These are phyloP conservation scores for Cyphomyrus discorhynchus DNA, from an alignment of 2,113 vertebrate genomes.

Conservation along the genomic window DNA sequence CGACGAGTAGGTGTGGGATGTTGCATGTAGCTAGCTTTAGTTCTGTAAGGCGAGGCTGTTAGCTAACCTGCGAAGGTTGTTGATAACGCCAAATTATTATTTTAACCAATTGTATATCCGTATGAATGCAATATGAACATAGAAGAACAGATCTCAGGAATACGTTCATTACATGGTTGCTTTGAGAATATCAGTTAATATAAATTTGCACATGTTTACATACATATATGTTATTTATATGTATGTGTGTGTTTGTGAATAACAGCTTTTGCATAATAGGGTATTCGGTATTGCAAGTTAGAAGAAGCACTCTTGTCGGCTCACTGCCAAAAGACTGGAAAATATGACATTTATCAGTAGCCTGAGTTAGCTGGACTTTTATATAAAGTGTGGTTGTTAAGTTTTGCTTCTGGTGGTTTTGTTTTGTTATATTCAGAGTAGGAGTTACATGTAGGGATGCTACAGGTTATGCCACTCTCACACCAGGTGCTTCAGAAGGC, in stretches of 20 bases:
- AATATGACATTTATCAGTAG: not conserved
- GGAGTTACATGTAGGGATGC: not conserved
- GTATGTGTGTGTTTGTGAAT: not conserved
- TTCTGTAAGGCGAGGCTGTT: not conserved
- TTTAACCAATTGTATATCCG: not conserved
- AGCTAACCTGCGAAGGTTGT: not conserved
- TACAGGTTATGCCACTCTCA: not conserved
- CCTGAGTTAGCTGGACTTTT: not conserved
- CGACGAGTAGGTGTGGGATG: conserved; percentile 1
- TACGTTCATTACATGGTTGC: not conserved
- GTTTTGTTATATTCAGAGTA: not conserved
- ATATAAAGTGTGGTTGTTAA: not conserved
- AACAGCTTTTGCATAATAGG: not conserved
- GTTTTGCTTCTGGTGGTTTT: not conserved
- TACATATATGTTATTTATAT: not conserved
- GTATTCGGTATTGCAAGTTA: not conserved
- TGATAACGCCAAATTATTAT: not conserved
- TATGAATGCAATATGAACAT: not conserved
- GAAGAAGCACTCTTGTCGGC: not conserved
- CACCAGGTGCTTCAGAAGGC: not conserved
- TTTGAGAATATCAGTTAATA: not conserved
- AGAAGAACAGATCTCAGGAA: not conserved
- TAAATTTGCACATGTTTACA: not conserved
- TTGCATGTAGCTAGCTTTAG: not conserved
- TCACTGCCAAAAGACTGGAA: not conserved